Conservation (phyloP, 2,888 invertebrate species). For the Lydus trimaculatus region DNA sequence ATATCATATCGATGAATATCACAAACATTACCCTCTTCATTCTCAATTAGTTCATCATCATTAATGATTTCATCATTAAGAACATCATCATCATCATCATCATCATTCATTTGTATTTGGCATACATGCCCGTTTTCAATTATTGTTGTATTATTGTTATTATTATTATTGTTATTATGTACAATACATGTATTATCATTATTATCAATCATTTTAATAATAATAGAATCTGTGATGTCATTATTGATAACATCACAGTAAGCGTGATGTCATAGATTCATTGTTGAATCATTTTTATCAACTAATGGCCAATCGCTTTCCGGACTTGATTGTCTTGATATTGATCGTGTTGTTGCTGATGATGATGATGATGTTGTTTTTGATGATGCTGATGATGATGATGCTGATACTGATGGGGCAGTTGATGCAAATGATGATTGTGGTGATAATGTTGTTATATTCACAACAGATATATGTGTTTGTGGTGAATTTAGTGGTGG, state of each 20-base stretch:
- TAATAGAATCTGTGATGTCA: constrained; percentile 17
- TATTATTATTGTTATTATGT: constrained; percentile 36
- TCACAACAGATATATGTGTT: neutral
- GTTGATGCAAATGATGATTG: neutral
- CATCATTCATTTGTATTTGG: constrained; percentile 43
- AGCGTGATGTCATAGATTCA: constrained; percentile 53
- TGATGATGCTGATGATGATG: neutral
- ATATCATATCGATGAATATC: neutral
- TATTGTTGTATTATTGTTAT: constrained; percentile 36
- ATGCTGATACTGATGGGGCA: neutral
- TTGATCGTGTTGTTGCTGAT: constrained; percentile 40
- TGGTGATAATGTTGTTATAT: constrained; percentile 2
- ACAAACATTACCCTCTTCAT: neutral
- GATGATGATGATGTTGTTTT: constrained; percentile 37
- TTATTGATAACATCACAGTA: constrained; percentile 38
- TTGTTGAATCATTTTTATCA: constrained; percentile 48
- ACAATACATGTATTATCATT: constrained; percentile 33
- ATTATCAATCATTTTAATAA: constrained; percentile 16
- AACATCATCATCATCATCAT: constrained; percentile 25
- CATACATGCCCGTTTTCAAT: constrained; percentile 48
- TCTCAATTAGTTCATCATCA: neutral
- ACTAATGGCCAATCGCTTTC: constrained; percentile 60
- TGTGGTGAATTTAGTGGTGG: constrained; percentile 60
- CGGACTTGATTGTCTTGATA: constrained; percentile 49
- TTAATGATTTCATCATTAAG: constrained; percentile 37